Conservation (phyloP, 1,140 invertebrate species). For the Drosophila busckii region DNA sequence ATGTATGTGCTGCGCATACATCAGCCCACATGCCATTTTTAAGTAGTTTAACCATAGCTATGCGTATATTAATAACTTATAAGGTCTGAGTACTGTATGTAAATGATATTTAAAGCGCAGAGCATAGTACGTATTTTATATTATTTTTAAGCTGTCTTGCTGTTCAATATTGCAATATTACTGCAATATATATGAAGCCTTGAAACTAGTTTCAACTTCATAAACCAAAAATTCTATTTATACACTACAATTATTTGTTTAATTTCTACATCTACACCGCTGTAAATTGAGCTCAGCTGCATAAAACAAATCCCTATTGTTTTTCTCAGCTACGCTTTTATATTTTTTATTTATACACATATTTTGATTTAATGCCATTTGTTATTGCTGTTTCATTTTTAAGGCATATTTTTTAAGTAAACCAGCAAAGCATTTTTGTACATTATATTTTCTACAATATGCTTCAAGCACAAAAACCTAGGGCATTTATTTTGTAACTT, state of each 20-base stretch:
- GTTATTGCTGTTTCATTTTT: slow-evolving; percentile 42
- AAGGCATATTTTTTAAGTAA: slow-evolving; percentile 36
- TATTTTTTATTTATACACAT: slow-evolving; percentile 8
- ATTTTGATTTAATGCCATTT: slow-evolving; percentile 36
- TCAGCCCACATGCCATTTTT: slow-evolving; percentile 71
- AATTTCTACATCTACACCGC: not conserved
- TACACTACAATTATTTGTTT: slow-evolving; percentile 17
- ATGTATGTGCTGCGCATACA: slow-evolving; percentile 56
- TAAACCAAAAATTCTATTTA: slow-evolving; percentile 35
- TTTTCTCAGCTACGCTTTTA: slow-evolving; percentile 8
- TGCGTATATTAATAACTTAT: slow-evolving; percentile 27
- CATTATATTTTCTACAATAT: slow-evolving; percentile 66
- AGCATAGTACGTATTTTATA: slow-evolving; percentile 62
- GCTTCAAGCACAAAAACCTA: slow-evolving; percentile 59
- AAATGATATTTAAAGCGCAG: slow-evolving; percentile 39
- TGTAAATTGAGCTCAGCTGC: slow-evolving; percentile 21
- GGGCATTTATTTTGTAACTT: slow-evolving; percentile 50
- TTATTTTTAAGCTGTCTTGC: slow-evolving; percentile 60
- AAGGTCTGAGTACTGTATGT: slow-evolving; percentile 62
- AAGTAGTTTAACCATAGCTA: slow-evolving; percentile 53
- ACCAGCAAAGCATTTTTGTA: slow-evolving; percentile 67
- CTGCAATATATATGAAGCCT: slow-evolving; percentile 36
- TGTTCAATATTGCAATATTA: slow-evolving; percentile 34
- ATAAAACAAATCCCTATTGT: slow-evolving; percentile 35
- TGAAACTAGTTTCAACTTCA: slow-evolving; percentile 55